Conservation (phyloP, 2,888 invertebrate genomes). For the Autographa gamma region DNA sequence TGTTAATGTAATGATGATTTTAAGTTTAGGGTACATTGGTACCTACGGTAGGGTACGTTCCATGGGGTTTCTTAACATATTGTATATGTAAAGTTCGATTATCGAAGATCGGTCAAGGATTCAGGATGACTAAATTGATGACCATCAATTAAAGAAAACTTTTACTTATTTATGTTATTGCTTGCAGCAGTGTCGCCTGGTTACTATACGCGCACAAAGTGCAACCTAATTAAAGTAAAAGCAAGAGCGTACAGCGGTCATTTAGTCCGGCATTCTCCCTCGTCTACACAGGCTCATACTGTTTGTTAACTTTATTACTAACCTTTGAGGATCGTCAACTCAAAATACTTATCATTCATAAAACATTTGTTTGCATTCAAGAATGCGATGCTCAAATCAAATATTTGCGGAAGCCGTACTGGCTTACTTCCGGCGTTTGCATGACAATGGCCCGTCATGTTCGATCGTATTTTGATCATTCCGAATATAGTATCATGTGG, state of each 20-base stretch:
- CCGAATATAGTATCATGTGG: slow-evolving; percentile 36
- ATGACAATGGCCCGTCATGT: slow-evolving; percentile 59
- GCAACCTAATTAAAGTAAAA: too few relatives aligned
- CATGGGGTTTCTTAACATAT: too few relatives aligned
- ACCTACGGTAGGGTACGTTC: too few relatives aligned
- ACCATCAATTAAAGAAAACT: background rate
- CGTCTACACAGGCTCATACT: background rate
- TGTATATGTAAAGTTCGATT: background rate
- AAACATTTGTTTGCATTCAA: slow-evolving; percentile 58
- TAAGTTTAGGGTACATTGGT: too few relatives aligned
- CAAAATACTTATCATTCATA: background rate
- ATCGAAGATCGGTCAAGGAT: background rate
- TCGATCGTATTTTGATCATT: slow-evolving; percentile 61
- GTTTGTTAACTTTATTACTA: background rate
- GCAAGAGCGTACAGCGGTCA: too few relatives aligned
- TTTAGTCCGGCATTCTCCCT: too few relatives aligned
- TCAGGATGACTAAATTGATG: background rate
- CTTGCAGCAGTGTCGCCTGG: background rate
- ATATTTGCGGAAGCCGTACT: slow-evolving; percentile 73
- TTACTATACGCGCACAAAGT: too few relatives aligned
- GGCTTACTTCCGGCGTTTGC: slow-evolving; percentile 65
- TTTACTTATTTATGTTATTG: background rate
- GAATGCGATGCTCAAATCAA: slow-evolving; percentile 63
- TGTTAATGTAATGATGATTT: too few relatives aligned
- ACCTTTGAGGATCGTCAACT: background rate